These are phyloP conservation scores for Bubalus kerabau DNA, from an alignment of 2,113 vertebrate species.

Conservation along the genomic window DNA sequence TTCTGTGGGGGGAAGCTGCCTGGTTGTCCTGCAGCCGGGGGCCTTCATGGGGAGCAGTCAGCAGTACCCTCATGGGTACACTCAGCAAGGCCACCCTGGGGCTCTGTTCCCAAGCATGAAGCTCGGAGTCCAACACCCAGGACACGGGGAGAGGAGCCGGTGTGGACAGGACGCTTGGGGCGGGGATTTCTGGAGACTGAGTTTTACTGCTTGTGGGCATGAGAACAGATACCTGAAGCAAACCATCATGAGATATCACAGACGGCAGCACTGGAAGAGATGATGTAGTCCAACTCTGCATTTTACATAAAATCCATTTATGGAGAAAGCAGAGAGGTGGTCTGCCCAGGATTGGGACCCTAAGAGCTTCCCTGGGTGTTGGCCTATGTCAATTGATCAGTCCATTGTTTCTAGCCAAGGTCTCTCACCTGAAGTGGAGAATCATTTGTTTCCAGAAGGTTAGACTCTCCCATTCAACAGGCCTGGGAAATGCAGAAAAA, in stretches of 20 bases:
- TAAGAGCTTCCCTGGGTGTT: not conserved
- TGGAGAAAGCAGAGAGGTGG: not conserved
- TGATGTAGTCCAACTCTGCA: not conserved
- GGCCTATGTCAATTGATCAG: not conserved
- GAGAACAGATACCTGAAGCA: not conserved
- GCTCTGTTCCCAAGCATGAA: not conserved
- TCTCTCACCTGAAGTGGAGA: not conserved
- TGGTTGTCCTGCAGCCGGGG: not conserved
- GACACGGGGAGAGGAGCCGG: not conserved
- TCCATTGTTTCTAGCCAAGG: not conserved
- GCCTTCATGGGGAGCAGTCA: not conserved
- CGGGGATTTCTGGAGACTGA: not conserved
- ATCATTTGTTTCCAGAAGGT: not conserved
- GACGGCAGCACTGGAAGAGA: not conserved
- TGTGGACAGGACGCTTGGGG: too few species aligned
- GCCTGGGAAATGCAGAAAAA: not conserved
- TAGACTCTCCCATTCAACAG: not conserved
- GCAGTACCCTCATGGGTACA: not conserved
- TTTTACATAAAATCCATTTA: not conserved
- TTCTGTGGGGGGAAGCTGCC: not conserved
- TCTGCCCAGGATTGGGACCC: not conserved
- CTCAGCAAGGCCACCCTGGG: fast-evolving
- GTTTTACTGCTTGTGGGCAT: not conserved
- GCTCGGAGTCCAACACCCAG: not conserved
- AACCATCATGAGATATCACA: not conserved